Evolutionary conservation across 2,888 invertebrate species (phyloP), one percentile per base, ranked within the genome.

Genomic region (Hybos culiciformis): DNA sequence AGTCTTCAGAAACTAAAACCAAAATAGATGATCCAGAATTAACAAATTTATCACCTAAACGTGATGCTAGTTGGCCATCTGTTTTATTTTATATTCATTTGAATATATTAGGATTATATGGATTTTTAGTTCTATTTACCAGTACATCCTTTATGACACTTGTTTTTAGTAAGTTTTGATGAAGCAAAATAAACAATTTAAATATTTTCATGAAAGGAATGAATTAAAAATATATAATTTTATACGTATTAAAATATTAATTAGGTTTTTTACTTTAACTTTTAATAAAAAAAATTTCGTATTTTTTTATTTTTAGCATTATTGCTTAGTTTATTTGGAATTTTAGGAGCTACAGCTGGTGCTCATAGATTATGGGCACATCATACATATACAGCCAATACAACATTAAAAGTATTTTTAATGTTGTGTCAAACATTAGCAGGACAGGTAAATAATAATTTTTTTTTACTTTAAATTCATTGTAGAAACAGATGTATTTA

Each of bases 361-460:
- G 84, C 90, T 1, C 97, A 97, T 62, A 72, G 96, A 50, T 68
- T 94, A 26, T 97, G 94, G 94, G 80, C 93, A 0, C 97, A 97
- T 63, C 69, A 72, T 39, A 72, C 85, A 0, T 97, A 87, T 62
- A 77, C 78, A 55, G 94, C 93, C 1, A 74, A 68, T 45, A 68
- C 72, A 4, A 72, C 78, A 2, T 63, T 93, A 0, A 74, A 79
- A 52, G 60, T 87, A n/a, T 68, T 83, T 18, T 72, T 97, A 1
- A 82, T 85, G 72, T 47, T 90, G 4, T 80, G 80, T 50, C 88
- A 96, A 58, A 86, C 88, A 0, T 60, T 91, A 45, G 80, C 83
- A n/a, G 87, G 90, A 49, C 84, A 88, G 71, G 93, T 93, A 70
- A 70, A 69, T 60, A 51, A 37, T 31, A n/a, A 18, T 26, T 12